A percentile compares a stretch with the other conserved stretches of the same genome.
phyloP scores from a whole-genome alignment of 2,797 vertebrate species.

The Pachyuromys duprasi region DNA sequence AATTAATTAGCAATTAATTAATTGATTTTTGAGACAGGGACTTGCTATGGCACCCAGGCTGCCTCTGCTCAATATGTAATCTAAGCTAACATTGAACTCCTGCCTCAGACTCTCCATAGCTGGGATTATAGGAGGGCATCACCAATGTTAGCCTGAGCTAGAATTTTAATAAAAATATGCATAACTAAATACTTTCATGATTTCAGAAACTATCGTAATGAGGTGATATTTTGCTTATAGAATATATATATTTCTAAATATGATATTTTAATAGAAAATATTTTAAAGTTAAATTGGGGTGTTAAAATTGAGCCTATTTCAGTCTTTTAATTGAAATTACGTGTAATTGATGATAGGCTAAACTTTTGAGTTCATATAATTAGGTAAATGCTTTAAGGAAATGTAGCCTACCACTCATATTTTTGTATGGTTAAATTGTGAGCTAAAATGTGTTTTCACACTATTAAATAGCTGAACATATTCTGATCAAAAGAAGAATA shows the following conservation, averaged over 20 bases:
- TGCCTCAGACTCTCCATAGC: background rate
- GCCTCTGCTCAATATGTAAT: background rate
- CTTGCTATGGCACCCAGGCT: background rate
- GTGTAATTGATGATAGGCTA: constrained; percentile 17
- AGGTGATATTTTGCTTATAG: constrained; percentile 33
- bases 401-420: background rate
- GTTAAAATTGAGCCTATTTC: constrained; percentile 45
- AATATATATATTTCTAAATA: constrained; percentile 38
- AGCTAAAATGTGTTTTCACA: constrained; percentile 13
- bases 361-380: constrained; percentile 13
- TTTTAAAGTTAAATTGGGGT: background rate
- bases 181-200: background rate
- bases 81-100: background rate
- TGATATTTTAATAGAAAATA: constrained; percentile 6
- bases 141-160: background rate
- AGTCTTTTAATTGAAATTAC: constrained; percentile 20
- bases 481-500: constrained; percentile 17
- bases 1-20: background rate
- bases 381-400: constrained; percentile 14
- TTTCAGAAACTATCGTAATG: constrained; percentile 39
- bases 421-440: background rate
- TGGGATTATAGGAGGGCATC: background rate
- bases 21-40: background rate
- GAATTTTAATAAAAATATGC: constrained; percentile 14
- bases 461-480: constrained; percentile 53